Evolutionary conservation across 2,797 vertebrate species (phyloP).

Genomic region (Anguilla marmorata): DNA sequence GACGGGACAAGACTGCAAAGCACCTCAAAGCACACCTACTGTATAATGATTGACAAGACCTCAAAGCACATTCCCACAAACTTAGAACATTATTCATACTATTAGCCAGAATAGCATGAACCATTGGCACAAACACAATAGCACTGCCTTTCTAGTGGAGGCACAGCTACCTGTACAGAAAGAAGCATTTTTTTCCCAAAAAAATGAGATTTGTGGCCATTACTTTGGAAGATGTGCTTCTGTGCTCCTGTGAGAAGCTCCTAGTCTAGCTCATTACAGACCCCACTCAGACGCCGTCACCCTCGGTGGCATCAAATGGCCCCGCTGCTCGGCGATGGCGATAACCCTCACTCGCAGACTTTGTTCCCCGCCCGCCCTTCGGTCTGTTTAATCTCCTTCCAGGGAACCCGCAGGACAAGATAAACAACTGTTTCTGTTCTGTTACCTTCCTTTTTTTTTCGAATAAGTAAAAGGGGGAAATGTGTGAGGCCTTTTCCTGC

Average conservation of each 20-base stretch:
- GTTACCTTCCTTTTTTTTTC: not conserved
- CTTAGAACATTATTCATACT: not conserved
- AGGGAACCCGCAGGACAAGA: not conserved
- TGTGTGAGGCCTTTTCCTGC: not conserved
- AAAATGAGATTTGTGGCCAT: constrained; percentile 3
- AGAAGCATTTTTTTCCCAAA: not conserved
- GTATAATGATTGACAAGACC: not conserved
- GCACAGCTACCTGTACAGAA: not conserved
- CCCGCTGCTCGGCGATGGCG: not conserved
- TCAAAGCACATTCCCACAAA: not conserved
- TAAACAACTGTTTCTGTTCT: constrained; percentile 16
- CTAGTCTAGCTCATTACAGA: constrained; percentile 28
- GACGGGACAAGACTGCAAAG: not conserved
- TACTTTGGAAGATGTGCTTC: constrained; percentile 24
- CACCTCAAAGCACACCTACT: not conserved
- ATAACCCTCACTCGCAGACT: not conserved
- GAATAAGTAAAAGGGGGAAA: not conserved
- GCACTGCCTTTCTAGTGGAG: not conserved
- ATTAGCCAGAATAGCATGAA: not conserved
- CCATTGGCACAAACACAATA: not conserved
- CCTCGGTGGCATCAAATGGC: not conserved
- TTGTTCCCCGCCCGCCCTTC: not conserved
- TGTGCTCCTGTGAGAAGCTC: constrained; percentile 12
- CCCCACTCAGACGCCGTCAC: not conserved
- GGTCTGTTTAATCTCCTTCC: constrained; percentile 4